Base-by-base conservation (phyloP, 2,888 invertebrate genomes). In the Drosophila dives region DNA sequence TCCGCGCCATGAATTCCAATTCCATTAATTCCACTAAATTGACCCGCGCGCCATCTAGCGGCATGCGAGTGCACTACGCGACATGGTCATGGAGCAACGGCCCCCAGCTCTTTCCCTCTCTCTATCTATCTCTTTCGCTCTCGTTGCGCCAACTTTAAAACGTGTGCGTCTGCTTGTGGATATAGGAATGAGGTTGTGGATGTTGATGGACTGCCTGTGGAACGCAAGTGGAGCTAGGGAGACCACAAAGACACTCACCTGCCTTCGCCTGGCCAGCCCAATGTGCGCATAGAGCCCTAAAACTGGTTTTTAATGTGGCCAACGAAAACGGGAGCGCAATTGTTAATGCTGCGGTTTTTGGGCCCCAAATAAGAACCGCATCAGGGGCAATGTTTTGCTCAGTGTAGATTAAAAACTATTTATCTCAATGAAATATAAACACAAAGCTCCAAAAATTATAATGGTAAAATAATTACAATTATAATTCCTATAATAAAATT, bases 21-120 rank as follows among this genome's bases (percentile, higher is more conserved):
- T 92, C 92, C 92, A 93, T 93, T 93, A 93, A 91, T 93, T 93
- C 93, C 93, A 92, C 92, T 91, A 92, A 91, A 93, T 93, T 93
- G 92, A 93, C 91, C 92, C 81, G 82, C 78, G 80, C 78, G 80
- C 79, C 86, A 76, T 72, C 81, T 86, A 91, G 90, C 92, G 92
- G 92, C 93, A 91, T 91, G 90, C 81, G 90, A 89, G 85, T 88
- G 89, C 77, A 85, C 88, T 77, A 92, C 87, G 89, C 64, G 61
- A 26, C 75, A n/a, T n/a, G 64, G 64, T 56, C 79, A 78, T 78
- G 74, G 49, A 71, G 74, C 84, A 89, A 80, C 78, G 77, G 69
- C 77, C 65, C 63, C 61, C 42, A 12, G 23, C 7, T 55, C 55
- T 15, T 17, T 53, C 23, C 12, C 54, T 11, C 36, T 36, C 3